Evolutionary conservation across 1,140 invertebrate genomes (phyloP), one percentile per base, ranked within the genome.

Genomic region (Drosophila mojavensis): DNA sequence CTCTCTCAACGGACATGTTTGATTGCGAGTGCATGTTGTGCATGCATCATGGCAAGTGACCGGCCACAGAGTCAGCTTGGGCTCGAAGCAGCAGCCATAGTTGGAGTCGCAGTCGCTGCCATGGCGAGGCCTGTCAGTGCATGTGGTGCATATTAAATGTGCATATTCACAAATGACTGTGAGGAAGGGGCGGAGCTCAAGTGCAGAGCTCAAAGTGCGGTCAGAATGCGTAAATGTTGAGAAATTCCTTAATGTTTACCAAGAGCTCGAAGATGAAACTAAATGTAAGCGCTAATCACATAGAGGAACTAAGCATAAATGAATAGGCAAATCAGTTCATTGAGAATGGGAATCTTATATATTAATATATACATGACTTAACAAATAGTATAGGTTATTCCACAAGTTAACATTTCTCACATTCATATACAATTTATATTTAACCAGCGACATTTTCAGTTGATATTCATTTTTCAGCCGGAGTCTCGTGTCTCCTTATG

Each of bases 11-110:
- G 68, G 64, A 78, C 78, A 78, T 80, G 71, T 78, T 80, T 80
- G 78, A 80, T 80, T 78, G 73, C 65, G 61, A 75, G 78, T 78
- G 78, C 75, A 78, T 75, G 75, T 75, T 80, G 61, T 78, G 78
- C 71, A 75, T 78, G 78, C 68, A 68, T 54, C 75, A 74, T 70
- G 75, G 60, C 69, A 41, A 75, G 39, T 70, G 75, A 61, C 62
- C 69, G 62, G 43, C 55, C 61, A 15, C 43, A 54, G 53, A 28
- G 24, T 50, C 48, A 53, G 11, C 43, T 62, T 28, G 24, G 41
- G 41, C 6, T 39, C 15, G 17, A 33, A 10, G 50, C 50, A 10
- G 26, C 50, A 53, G n/a, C 41, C 41, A 36, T 24, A 20, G 53
- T 41, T 7, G 55, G 7, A 43, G 39, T 41, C 13, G 55, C n/a